Evolutionary conservation across 2,113 vertebrate genomes (phyloP), one percentile per base, ranked within the genome.

Genomic region (Entosphenus tridentatus): DNA sequence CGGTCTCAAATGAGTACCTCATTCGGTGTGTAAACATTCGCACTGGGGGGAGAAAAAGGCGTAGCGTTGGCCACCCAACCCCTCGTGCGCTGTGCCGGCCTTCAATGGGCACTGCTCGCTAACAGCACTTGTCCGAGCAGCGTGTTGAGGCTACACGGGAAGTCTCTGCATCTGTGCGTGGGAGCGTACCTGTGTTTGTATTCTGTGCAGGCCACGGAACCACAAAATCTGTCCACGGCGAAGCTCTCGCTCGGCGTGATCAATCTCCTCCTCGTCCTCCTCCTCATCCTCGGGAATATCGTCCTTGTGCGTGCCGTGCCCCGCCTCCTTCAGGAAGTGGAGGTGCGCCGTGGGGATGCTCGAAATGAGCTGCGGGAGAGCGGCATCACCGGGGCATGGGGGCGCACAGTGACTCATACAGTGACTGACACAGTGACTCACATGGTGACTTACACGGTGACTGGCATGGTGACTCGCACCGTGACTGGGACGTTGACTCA

Each of bases 121-220:
- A 39, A 39, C 39, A 39, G 39, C 39, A 39, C 39, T 39, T 39
- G 39, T 39, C 39, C 39, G 39, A 39, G 39, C 39, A 39, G 39
- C 39, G 39, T 7, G 39, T 39, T 39, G 39, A 39, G 39, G 39
- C 39, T 39, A 39, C 39, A 39, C 39, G 39, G 39, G 10, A 11
- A 55, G 12, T 56, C 70, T 55, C 18, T 56, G 65, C 56, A 10
- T 10, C 57, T 4, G 69, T n/a, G 69, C 67, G 16, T 56, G 13
- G 62, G 58, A 71, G 68, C 79, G 76, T 82, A 98, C 93, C 88
- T 98, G 93, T 57, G 93, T 98, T 78, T 98, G 93, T 74, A 98
- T 98, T 76, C 93, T 85, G 75, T 95, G 96, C 69, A 98, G 87
- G 11, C 93, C 93, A 70, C 93, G 83, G 79, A 98, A 98, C 93